A percentile compares a stretch with the other conserved stretches of the same genome.
Conservation (phyloP, 30 jellyfish, hydroid and myxozoan genomes). For the Chrysaora quinquecirrha region DNA sequence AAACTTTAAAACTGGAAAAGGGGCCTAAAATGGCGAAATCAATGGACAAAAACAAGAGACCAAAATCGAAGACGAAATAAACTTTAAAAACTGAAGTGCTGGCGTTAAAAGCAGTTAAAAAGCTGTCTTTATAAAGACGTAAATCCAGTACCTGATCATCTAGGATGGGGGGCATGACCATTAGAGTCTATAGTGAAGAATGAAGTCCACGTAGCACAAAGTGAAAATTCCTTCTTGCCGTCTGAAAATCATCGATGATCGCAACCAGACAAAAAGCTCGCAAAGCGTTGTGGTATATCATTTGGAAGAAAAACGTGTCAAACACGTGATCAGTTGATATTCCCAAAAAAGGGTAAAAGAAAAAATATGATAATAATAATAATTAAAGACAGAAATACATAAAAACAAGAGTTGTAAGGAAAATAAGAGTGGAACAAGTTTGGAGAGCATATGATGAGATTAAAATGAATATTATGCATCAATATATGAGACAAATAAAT, state of each 20-base stretch:
- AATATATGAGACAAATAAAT: too few species aligned
- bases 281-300: conserved; percentile 66
- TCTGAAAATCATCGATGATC: conserved; percentile 13
- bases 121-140: neutral
- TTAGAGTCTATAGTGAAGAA: conserved; percentile 39
- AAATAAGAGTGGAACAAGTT: too few species aligned
- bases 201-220: conserved; percentile 30
- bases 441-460: too few species aligned
- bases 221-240: conserved; percentile 19
- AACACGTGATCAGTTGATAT: conserved; percentile 51
- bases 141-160: conserved; percentile 63
- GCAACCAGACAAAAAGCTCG: conserved; percentile 37
- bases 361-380: too few species aligned
- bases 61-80: neutral
- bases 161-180: conserved; percentile 87
- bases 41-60: conserved; percentile 27
- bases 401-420: too few species aligned
- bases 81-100: neutral
- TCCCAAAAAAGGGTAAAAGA: conserved; percentile 32
- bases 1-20: conserved; percentile 2
- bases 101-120: neutral
- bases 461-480: too few species aligned
- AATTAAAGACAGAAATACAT: too few species aligned
- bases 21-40: conserved; percentile 62
- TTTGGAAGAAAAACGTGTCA: conserved; percentile 48